phyloP scores from a whole-genome alignment of 2,888 invertebrate species.

The Drosophila lacicola region DNA sequence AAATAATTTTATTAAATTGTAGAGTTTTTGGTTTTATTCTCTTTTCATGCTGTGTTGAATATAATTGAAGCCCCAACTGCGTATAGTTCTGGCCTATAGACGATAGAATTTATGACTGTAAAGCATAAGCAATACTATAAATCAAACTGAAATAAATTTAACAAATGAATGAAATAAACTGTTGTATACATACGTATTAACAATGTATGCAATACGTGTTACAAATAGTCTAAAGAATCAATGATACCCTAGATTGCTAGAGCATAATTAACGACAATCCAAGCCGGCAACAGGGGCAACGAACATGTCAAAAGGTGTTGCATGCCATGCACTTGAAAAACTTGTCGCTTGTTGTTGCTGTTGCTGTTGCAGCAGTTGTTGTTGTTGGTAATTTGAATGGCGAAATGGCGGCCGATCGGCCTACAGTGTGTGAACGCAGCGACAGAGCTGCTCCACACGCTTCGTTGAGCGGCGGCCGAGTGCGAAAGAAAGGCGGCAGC shows the following conservation, averaged over 20 bases:
- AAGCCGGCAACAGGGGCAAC: conserved; percentile 25
- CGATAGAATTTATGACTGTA: too few species aligned
- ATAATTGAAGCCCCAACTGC: too few species aligned
- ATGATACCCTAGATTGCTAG: conserved; percentile 13
- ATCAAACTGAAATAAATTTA: too few species aligned
- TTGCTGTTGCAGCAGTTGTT: conserved; percentile 23
- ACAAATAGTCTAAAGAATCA: not conserved
- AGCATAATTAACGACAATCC: conserved; percentile 13
- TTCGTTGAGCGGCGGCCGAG: conserved; percentile 26
- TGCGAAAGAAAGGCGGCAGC: conserved; percentile 67
- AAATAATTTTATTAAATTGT: too few species aligned
- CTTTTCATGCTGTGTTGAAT: too few species aligned
- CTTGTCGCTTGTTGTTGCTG: conserved; percentile 52
- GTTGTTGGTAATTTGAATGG: conserved; percentile 73
- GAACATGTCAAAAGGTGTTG: conserved; percentile 78
- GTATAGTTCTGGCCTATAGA: too few species aligned
- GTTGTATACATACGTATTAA: too few species aligned
- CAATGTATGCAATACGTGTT: not conserved
- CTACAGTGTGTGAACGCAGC: conserved; percentile 37
- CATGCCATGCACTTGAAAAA: conserved; percentile 77
- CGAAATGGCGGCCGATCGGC: conserved; percentile 66
- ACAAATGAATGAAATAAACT: too few species aligned
- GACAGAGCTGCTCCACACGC: conserved; percentile 20
- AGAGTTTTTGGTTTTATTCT: too few species aligned
- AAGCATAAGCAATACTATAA: too few species aligned